Base-by-base conservation (phyloP, 2,888 invertebrate genomes). In the Diarsia rubi region DNA sequence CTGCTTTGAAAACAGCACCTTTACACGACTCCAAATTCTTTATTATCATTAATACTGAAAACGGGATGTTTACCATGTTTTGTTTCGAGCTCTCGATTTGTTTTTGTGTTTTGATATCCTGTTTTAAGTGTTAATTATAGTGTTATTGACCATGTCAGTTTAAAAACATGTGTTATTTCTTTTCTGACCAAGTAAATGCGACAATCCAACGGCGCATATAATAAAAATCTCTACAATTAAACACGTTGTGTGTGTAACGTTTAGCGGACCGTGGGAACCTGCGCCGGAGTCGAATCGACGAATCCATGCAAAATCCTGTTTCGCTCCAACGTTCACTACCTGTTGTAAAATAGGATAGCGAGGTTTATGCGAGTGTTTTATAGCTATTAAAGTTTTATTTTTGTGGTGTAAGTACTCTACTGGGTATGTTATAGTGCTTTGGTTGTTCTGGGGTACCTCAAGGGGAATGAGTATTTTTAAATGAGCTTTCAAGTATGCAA, bases 251-350 rank as follows among this genome's bases (percentile, higher is more conserved):
- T 71, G 79, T 62, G 69, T 79, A 59, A 57, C 59, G 65, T 85
- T 87, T 85, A 79, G 66, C 78, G 65, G 75, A 83, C 84, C 91
- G 90, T 91, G 91, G 88, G 91, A 91, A 91, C 85, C 76, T 64
- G 62, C 73, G 73, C 76, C 76, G 77, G 82, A 78, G 73, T 82
- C 75, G 79, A 88, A 88, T 89, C 83, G 66, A 78, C 84, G 88
- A 90, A 90, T 89, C 88, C 87, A 78, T 85, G 91, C 88, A 84
- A 88, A 90, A 89, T 87, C 90, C 88, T 88, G 91, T 91, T 91
- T 88, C 69, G 79, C 78, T 77, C 31, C 63, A 82, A 82, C 82
- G 65, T 80, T 84, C 78, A 81, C 78, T 84, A 84, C 81, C 79
- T 87, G 82, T 78, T 77, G 71, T 86, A 80, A 85, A 86, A 86